Evolutionary conservation across 2,888 invertebrate genomes (phyloP).

Genomic region (Pseudolycoriella hygida): DNA sequence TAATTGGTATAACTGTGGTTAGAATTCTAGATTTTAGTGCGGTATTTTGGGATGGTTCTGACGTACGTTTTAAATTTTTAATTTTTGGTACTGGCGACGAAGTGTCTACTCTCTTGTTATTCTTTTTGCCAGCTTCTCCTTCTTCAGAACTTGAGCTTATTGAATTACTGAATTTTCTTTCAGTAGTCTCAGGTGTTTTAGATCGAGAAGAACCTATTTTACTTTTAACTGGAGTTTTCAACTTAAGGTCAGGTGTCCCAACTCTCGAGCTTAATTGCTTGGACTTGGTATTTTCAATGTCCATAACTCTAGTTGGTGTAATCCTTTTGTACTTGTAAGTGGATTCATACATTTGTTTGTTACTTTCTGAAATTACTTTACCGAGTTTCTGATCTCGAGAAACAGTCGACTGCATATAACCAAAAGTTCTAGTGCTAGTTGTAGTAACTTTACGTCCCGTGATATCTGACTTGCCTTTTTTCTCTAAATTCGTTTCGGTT

Average conservation of each 20-base stretch:
- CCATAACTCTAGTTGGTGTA: neutral
- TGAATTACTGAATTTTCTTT: neutral
- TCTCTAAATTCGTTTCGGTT: neutral
- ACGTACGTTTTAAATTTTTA: neutral
- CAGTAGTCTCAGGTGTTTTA: neutral
- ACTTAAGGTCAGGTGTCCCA: neutral
- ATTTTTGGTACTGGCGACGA: neutral
- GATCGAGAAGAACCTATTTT: neutral
- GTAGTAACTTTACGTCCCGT: constrained; percentile 7
- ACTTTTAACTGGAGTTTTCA: neutral
- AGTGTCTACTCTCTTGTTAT: neutral
- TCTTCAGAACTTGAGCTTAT: neutral
- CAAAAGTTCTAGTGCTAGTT: constrained; percentile 19
- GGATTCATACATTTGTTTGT: neutral
- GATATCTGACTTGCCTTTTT: neutral
- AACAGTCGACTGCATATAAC: constrained; percentile 42
- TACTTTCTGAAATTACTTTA: constrained; percentile 9
- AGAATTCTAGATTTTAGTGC: constrained; percentile 1
- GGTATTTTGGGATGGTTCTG: neutral
- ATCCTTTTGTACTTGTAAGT: neutral
- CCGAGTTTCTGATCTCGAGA: constrained; percentile 36
- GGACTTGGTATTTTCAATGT: constrained; percentile 21
- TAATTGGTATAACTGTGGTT: neutral
- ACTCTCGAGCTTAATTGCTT: constrained; percentile 16
- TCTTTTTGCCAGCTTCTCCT: neutral